These are phyloP conservation scores for Agelastica alni DNA, from an alignment of 2,888 invertebrate genomes.

Conservation along the genomic window DNA sequence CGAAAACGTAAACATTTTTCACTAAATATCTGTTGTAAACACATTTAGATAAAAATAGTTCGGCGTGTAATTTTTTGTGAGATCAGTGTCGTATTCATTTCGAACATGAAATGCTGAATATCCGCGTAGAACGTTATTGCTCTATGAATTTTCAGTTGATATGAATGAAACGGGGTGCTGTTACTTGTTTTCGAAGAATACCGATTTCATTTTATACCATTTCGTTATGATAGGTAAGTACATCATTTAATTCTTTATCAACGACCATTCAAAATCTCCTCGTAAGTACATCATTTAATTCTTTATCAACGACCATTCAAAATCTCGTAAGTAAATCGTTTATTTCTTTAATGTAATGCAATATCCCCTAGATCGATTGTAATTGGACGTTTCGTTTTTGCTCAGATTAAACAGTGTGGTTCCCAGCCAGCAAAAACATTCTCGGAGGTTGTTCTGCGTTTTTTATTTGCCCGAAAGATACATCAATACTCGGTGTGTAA, in stretches of 20 bases:
- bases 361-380: too few species aligned
- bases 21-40: slow-evolving; percentile 3
- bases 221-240: slow-evolving; percentile 32
- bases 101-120: slow-evolving; percentile 1
- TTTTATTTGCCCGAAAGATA: too few species aligned
- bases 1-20: slow-evolving; percentile 7
- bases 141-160: slow-evolving; percentile 3
- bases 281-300: too few species aligned
- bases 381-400: too few species aligned
- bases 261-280: too few species aligned
- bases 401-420: too few species aligned
- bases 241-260: too few species aligned
- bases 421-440: too few species aligned
- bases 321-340: too few species aligned
- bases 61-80: background rate
- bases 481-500: background rate
- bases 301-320: background rate
- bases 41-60: slow-evolving; percentile 14
- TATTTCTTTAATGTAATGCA: too few species aligned
- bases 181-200: background rate
- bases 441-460: too few species aligned
- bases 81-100: slow-evolving; percentile 3
- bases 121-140: background rate
- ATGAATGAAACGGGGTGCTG: slow-evolving; percentile 10
- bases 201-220: slow-evolving; percentile 3